Base-by-base conservation (phyloP, 1,140 invertebrate genomes). In the Ditylenchus dipsaci region DNA sequence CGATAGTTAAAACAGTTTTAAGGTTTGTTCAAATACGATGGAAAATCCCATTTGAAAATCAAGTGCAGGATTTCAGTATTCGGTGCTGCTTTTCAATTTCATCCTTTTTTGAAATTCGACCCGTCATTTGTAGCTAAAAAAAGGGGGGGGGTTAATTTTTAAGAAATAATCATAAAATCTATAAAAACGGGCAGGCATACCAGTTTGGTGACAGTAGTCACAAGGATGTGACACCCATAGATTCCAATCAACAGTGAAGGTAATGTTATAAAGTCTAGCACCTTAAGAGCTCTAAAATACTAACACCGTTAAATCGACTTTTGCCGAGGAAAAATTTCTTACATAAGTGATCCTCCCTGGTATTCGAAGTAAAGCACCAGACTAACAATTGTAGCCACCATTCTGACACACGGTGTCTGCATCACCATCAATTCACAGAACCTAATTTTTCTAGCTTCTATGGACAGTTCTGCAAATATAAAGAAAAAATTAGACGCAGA, bases 311-410 rank as follows among this genome's bases (percentile, higher is more conserved):
- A 64, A 23, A 0, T 63, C 8, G 15, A 29, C n/a, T 3, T 13
- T 58, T 65, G 11, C 15, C 1, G n/a, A 63, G n/a, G 49, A 7
- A 43, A 68, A 3, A 56, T 21, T 5, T 53, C 63, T 74, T 45
- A 74, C 65, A 68, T 56, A 21, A 72, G 49, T 23, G 77, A 70
- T 49, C 56, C 67, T 58, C 73, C 72, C 23, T 71, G 69, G 61
- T 79, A 78, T 62, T 79, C 78, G 30, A 81, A 79, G 53, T 75
- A 82, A n/a, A 79, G 72, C 7, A 77, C 56, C n/a, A 79, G 68
- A 19, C 72, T 71, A 21, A 76, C 62, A 17, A 81, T 67, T 13
- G 78, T 79, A 30, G 74, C 70, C 23, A 80, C 58, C 5, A 79
- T 58, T 9, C 77, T 64, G 42, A 79, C 71, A 19, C 66, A 65